These are phyloP conservation scores for Pseudomyrmex cubaensis DNA, from an alignment of 1,140 invertebrate genomes.

Conservation along the genomic window DNA sequence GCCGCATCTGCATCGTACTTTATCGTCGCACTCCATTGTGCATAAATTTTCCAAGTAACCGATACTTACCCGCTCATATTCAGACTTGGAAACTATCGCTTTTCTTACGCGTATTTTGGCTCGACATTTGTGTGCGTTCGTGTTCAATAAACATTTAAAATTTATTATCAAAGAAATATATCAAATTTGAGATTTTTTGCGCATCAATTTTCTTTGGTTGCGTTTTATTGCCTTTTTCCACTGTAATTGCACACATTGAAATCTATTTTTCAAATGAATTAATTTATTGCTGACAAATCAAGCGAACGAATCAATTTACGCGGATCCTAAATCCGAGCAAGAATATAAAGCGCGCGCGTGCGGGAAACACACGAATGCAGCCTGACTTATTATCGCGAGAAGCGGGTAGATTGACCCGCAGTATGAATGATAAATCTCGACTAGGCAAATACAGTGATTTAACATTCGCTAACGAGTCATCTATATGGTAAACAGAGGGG, in stretches of 20 bases:
- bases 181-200: no score
- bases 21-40: neutral
- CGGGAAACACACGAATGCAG: conserved; percentile 34
- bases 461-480: conserved; percentile 80
- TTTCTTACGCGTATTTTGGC: neutral
- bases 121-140: neutral
- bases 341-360: no score
- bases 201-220: neutral
- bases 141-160: no score
- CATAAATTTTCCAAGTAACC: neutral
- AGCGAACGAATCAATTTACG: no score
- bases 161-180: no score
- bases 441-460: conserved; percentile 78
- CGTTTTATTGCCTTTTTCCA: neutral
- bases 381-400: conserved; percentile 75
- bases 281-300: no score
- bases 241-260: no score
- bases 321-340: no score
- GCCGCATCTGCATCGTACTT: neutral
- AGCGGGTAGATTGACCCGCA: conserved; percentile 72
- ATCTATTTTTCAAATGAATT: neutral
- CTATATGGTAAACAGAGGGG: conserved; percentile 80
- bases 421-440: conserved; percentile 80
- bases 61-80: neutral
- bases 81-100: neutral